These are phyloP conservation scores for Galerucella calmariensis DNA, from an alignment of 2,888 invertebrate species.

Conservation along the genomic window DNA sequence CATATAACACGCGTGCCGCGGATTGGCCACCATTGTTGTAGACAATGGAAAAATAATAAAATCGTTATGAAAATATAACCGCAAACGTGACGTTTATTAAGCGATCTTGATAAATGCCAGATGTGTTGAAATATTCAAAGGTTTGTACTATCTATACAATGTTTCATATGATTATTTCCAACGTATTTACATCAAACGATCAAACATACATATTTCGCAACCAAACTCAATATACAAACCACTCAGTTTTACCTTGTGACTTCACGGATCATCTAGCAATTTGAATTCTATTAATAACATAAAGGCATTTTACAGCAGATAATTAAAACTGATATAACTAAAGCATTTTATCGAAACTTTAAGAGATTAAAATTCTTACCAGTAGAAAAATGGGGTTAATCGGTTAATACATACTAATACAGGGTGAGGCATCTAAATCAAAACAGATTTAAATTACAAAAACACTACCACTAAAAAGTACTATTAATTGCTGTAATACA, in stretches of 20 bases:
- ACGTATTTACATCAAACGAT: neutral
- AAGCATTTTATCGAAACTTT: neutral
- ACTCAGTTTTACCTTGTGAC: neutral
- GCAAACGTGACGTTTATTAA: neutral
- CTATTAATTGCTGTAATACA: too few relatives aligned
- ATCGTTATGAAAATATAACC: neutral
- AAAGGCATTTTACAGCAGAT: neutral
- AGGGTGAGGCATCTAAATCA: too few relatives aligned
- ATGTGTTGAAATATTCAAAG: neutral
- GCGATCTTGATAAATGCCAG: neutral
- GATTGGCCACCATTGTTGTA: neutral
- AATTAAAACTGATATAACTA: neutral
- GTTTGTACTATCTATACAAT: neutral
- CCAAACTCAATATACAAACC: neutral
- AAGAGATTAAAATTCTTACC: neutral
- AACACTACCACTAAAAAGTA: too few relatives aligned
- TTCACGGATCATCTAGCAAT: constrained; percentile 4
- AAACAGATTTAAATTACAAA: too few relatives aligned
- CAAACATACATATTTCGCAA: neutral
- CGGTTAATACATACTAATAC: too few relatives aligned
- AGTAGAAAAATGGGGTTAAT: too few relatives aligned
- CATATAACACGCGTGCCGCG: too few relatives aligned
- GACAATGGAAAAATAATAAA: neutral
- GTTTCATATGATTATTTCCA: neutral
- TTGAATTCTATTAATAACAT: neutral